Evolutionary conservation across 2,888 invertebrate genomes (phyloP).

Genomic region (Clanis bilineata): DNA sequence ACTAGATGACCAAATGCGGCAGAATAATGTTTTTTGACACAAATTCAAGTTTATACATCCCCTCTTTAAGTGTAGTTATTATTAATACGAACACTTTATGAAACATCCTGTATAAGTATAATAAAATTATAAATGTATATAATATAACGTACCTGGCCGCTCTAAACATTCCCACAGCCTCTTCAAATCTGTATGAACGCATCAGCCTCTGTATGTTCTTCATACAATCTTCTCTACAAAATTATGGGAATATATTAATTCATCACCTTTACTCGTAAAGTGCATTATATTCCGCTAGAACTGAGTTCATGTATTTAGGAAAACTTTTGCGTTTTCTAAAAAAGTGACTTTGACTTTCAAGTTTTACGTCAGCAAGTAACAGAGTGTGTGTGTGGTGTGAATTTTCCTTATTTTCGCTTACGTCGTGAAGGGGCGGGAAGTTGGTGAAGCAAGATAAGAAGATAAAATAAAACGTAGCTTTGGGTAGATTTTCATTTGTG

Average conservation of each 20-base stretch:
- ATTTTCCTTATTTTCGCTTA: constrained; percentile 10
- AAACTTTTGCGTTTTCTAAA: not conserved
- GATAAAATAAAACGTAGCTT: not conserved
- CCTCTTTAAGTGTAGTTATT: too few relatives aligned
- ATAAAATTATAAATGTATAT: not conserved
- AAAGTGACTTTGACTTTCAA: not conserved
- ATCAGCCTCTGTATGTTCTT: constrained; percentile 90
- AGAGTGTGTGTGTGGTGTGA: not conserved
- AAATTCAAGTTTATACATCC: too few relatives aligned
- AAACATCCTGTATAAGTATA: too few relatives aligned
- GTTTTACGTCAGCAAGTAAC: not conserved
- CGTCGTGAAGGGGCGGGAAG: constrained; percentile 15
- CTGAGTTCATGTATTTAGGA: too few relatives aligned
- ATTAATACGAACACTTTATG: too few relatives aligned
- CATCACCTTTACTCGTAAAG: not conserved
- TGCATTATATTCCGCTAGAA: not conserved
- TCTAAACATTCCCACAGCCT: constrained; percentile 90
- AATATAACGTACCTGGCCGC: constrained; percentile 83
- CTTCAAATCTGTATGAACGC: constrained; percentile 86
- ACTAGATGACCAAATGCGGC: too few relatives aligned
- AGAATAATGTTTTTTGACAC: too few relatives aligned
- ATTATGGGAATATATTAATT: constrained; percentile 29
- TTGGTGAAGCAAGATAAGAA: constrained; percentile 22
- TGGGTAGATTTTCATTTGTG: not conserved
- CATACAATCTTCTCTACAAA: constrained; percentile 91